These are phyloP conservation scores for Theretra japonica DNA, from an alignment of 2,888 invertebrate genomes.

Conservation along the genomic window DNA sequence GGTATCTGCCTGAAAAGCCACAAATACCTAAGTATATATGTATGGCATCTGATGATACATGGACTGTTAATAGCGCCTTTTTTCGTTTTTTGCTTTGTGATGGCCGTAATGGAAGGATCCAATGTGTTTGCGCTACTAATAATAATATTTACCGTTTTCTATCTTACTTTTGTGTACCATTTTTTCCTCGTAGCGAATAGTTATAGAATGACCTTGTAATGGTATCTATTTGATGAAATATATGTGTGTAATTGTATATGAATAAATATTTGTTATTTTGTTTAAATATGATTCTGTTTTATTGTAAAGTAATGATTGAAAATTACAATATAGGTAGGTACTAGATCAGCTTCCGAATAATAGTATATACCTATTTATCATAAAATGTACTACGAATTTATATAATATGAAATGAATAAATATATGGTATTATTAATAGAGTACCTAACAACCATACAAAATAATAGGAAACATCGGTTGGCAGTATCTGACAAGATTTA, in stretches of 20 bases:
- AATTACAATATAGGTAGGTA: too few relatives aligned
- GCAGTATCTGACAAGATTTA: too few relatives aligned
- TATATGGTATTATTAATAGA: too few relatives aligned
- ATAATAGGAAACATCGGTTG: too few relatives aligned
- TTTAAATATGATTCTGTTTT: too few relatives aligned
- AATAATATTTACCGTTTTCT: slow-evolving; percentile 5
- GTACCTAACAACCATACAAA: too few relatives aligned
- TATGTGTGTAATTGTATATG: neutral
- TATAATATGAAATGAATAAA: too few relatives aligned
- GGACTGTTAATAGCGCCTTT: slow-evolving; percentile 28
- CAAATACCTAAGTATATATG: neutral
- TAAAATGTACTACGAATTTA: too few relatives aligned
- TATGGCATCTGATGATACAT: slow-evolving; percentile 35
- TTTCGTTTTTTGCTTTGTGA: slow-evolving; percentile 34
- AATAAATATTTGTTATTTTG: neutral
- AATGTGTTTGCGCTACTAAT: neutral
- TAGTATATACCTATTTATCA: too few relatives aligned
- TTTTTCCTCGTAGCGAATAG: slow-evolving; percentile 4
- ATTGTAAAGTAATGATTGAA: too few relatives aligned
- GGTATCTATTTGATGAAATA: neutral
- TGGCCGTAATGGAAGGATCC: slow-evolving; percentile 17
- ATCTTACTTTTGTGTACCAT: slow-evolving; percentile 7
- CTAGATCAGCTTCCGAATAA: too few relatives aligned
- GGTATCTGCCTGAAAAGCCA: neutral
- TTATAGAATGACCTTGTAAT: slow-evolving; percentile 3